Evolutionary conservation across 1,140 invertebrate species (phyloP).

Genomic region (Drosophila busckii): DNA sequence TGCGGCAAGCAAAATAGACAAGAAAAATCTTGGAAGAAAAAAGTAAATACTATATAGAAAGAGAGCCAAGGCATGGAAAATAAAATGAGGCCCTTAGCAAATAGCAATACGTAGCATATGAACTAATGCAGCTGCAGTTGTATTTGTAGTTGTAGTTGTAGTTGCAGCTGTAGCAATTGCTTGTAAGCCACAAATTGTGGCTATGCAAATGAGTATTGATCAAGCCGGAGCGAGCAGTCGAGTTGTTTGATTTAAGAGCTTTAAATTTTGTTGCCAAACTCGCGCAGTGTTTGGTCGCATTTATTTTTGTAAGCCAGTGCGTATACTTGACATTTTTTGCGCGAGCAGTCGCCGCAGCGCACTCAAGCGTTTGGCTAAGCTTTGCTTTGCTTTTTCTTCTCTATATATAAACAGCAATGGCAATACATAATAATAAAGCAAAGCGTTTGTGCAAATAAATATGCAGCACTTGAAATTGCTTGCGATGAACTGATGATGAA

Average conservation of each 20-base stretch:
- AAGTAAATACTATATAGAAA: not conserved
- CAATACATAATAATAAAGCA: conserved; percentile 71
- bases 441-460: conserved; percentile 73
- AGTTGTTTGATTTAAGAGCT: conserved; percentile 8
- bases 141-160: conserved; percentile 32
- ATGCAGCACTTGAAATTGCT: conserved; percentile 71
- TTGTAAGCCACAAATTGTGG: too few species aligned
- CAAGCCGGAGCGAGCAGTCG: conserved; percentile 14
- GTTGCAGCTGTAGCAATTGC: too few species aligned
- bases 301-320: conserved; percentile 56
- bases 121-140: conserved; percentile 41
- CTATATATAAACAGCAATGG: conserved; percentile 55
- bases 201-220: conserved; percentile 39
- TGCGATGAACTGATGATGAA: conserved; percentile 52
- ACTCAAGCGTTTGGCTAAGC: conserved; percentile 35
- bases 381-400: conserved; percentile 3
- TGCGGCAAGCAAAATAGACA: conserved; percentile 44
- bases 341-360: conserved; percentile 16
- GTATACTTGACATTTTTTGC: conserved; percentile 63
- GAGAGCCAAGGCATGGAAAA: conserved; percentile 27
- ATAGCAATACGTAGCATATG: conserved; percentile 57
- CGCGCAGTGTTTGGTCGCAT: conserved; percentile 32
- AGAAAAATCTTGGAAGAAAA: conserved; percentile 13
- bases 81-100: conserved; percentile 63
- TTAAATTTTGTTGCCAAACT: not conserved